Evolutionary conservation across 2,888 invertebrate species (phyloP).

Genomic region (Drosophila borborema): DNA sequence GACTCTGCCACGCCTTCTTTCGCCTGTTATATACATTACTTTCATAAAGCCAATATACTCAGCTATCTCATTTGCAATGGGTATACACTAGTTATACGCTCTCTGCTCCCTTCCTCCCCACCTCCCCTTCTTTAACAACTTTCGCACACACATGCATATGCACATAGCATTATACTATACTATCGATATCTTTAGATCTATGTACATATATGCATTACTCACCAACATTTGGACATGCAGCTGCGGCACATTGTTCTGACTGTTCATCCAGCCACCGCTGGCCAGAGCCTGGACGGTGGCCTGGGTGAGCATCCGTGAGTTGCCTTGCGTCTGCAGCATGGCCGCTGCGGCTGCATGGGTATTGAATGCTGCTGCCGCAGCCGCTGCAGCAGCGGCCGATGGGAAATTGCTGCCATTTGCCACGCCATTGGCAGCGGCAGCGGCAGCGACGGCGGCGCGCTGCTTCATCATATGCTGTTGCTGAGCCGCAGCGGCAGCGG

Average conservation of each 20-base stretch:
- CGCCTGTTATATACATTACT: no score
- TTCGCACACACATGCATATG: neutral
- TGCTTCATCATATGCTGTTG: constrained; percentile 79
- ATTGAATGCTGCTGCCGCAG: constrained; percentile 74
- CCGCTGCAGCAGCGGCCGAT: constrained; percentile 65
- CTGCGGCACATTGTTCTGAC: constrained; percentile 79
- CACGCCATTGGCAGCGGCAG: constrained; percentile 66
- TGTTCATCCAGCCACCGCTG: constrained; percentile 82
- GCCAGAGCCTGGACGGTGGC: constrained; percentile 83
- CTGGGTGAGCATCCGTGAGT: constrained; percentile 84
- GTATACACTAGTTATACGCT: no score
- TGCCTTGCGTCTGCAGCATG: constrained; percentile 83
- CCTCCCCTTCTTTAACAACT: no score
- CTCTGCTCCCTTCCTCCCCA: neutral
- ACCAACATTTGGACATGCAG: constrained; percentile 85
- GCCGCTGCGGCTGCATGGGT: constrained; percentile 71
- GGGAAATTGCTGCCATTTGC: constrained; percentile 56
- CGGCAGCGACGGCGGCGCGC: constrained; percentile 67
- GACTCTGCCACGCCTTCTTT: no score
- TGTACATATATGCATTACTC: constrained; percentile 35
- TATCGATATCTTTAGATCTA: neutral
- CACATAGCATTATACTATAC: neutral
- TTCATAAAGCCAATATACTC: no score
- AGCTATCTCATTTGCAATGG: no score
- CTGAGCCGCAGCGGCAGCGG: constrained; percentile 41